phyloP scores from a whole-genome alignment of 1,140 invertebrate genomes.

The Macrocentrus cingulum region DNA sequence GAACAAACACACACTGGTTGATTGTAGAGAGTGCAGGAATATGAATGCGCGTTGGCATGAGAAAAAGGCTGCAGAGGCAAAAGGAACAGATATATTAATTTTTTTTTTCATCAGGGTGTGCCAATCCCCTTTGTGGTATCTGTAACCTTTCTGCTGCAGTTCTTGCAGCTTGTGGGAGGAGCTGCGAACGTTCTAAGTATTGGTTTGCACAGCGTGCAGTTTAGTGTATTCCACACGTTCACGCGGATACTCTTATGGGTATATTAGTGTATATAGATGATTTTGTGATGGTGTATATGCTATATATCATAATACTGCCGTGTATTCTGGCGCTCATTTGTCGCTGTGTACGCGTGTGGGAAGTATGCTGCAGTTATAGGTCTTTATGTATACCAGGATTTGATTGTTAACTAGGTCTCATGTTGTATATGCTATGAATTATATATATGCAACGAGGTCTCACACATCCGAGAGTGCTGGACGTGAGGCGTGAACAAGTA shows the following conservation, averaged over 20 bases:
- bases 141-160: conserved; percentile 27
- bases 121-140: conserved; percentile 26
- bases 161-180: conserved; percentile 18
- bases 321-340: background rate
- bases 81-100: conserved; percentile 6
- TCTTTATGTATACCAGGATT: background rate
- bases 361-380: background rate
- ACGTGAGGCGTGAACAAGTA: background rate
- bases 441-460: background rate
- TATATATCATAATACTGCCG: background rate
- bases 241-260: background rate
- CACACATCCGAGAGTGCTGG: background rate
- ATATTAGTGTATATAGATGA: background rate
- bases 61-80: too few relatives aligned
- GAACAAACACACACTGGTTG: too few relatives aligned
- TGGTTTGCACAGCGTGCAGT: too few relatives aligned
- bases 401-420: background rate
- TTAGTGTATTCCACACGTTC: too few relatives aligned
- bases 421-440: background rate
- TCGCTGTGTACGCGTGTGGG: background rate
- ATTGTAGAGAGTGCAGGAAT: too few relatives aligned
- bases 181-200: conserved; percentile 19
- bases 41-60: conserved; percentile 18
- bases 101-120: conserved; percentile 21
- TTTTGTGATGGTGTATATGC: background rate